phyloP scores from a whole-genome alignment of 1,140 invertebrate species.

The Pantala flavescens region DNA sequence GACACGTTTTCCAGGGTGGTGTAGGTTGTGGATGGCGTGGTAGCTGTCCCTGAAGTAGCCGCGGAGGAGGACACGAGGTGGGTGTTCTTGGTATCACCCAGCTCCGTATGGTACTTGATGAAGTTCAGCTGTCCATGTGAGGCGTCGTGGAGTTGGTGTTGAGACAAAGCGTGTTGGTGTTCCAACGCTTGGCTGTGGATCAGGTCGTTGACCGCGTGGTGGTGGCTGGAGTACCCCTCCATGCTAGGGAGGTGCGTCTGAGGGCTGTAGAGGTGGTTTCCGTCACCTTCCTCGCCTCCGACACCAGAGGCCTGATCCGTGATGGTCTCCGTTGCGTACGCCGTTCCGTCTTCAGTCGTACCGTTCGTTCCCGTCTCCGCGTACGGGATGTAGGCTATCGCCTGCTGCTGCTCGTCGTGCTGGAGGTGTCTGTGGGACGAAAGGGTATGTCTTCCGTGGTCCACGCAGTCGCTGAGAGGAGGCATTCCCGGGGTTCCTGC shows the following conservation, averaged over 20 bases:
- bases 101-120: conserved; percentile 11
- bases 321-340: no score
- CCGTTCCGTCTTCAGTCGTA: no score
- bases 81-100: conserved; percentile 29
- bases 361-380: no score
- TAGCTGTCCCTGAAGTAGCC: conserved; percentile 23
- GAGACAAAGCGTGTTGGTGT: background rate
- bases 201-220: conserved; percentile 15
- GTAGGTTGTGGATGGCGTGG: conserved; percentile 34
- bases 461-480: no score
- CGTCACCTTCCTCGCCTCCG: conserved; percentile 22
- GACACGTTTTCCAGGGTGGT: conserved; percentile 36
- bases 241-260: conserved; percentile 30
- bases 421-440: no score
- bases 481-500: no score
- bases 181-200: background rate
- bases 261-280: conserved; percentile 29
- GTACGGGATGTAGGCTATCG: no score
- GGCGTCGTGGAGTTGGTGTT: conserved; percentile 28
- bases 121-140: conserved; percentile 24
- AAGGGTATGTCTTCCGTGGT: no score
- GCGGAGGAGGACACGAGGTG: conserved; percentile 25
- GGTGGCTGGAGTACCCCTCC: conserved; percentile 23
- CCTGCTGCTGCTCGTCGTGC: no score
- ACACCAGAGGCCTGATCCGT: conserved; percentile 22